Base-by-base conservation (phyloP, 2,797 vertebrate genomes). In the Diplodus puntazzo region DNA sequence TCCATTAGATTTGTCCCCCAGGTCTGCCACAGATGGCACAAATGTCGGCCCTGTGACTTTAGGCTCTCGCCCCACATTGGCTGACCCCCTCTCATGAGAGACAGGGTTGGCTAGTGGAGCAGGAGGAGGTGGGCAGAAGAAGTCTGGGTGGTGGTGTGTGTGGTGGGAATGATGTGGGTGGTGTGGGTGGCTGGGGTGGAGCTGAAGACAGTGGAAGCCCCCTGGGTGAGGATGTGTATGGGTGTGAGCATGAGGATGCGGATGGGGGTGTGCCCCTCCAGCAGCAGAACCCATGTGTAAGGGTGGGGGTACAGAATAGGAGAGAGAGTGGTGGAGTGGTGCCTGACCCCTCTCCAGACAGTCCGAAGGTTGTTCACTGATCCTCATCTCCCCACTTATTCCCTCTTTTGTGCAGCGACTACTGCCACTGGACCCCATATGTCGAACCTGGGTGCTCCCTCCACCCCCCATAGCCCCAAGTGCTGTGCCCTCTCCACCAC, bases 161-260 rank as follows among this genome's bases (percentile, higher is more conserved):
- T 97, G 97, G 81, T 98, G 96, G 80, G 96, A 94, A 58, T 97
- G 97, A 16, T 97, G 95, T 42, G 96, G 94, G 77, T 95, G 94
- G 84, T 95, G 94, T n/a, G 94, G 94, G 79, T 97, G 95, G 65
- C 94, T 91, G 0, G 96, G 90, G 59, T 98, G 98, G 20, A 99
- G 95, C 84, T 97, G 98, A 83, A 98, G 95, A 93, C 98, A 99
- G 86, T 98, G 97, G 92, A 98, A 98, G 74, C 97, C 95, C 62
- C 96, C 92, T 0, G 97, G 78, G 13, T 94, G 93, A 43, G 93
- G 96, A 90, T 97, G 96, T 64, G 96, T 92, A 18, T 97, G 97
- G 0, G 96, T 93, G 70, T 96, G 95, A 79, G 94, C 77, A 68
- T 94, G 94, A 52, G 91, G 88, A 65, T 97, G 98, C 1, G 96